These are phyloP conservation scores for Pelmatolapia mariae DNA, from an alignment of 2,113 vertebrate species.

Conservation along the genomic window DNA sequence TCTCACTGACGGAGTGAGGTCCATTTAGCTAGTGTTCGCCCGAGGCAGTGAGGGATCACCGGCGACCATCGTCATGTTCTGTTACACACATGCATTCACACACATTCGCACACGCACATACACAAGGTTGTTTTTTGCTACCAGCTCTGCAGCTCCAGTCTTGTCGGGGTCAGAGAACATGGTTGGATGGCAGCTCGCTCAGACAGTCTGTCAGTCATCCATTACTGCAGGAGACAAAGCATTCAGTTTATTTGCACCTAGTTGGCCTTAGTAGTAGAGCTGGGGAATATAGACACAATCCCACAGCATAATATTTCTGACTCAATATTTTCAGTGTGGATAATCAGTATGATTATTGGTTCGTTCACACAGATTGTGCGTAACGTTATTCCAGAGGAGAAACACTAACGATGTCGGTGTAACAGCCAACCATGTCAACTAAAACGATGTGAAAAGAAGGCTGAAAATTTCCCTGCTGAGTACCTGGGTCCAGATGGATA, in stretches of 20 bases:
- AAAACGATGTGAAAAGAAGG: background rate
- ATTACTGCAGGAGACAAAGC: conserved; percentile 38
- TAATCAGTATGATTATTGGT: background rate
- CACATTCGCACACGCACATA: background rate
- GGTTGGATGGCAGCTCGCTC: conserved; percentile 41
- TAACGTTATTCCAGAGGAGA: background rate
- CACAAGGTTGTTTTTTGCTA: conserved; percentile 3
- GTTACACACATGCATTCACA: conserved; percentile 15
- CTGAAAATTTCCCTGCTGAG: background rate
- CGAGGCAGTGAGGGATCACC: conserved; percentile 40
- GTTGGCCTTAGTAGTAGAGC: background rate
- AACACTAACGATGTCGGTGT: background rate
- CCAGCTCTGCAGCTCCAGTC: conserved; percentile 25
- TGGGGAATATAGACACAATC: background rate
- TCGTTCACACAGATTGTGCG: background rate
- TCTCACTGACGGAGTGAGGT: conserved; percentile 45
- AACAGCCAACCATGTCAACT: background rate
- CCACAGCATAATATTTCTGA: background rate
- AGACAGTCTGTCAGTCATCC: conserved; percentile 52
- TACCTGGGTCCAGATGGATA: background rate
- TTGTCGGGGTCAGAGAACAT: conserved; percentile 50
- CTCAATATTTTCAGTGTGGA: background rate
- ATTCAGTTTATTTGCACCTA: conserved; percentile 33
- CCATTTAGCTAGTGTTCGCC: conserved; percentile 52
- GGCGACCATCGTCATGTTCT: conserved; percentile 50